These are phyloP conservation scores for Pseudois nayaur DNA, from an alignment of 2,113 vertebrate species.

Conservation along the genomic window DNA sequence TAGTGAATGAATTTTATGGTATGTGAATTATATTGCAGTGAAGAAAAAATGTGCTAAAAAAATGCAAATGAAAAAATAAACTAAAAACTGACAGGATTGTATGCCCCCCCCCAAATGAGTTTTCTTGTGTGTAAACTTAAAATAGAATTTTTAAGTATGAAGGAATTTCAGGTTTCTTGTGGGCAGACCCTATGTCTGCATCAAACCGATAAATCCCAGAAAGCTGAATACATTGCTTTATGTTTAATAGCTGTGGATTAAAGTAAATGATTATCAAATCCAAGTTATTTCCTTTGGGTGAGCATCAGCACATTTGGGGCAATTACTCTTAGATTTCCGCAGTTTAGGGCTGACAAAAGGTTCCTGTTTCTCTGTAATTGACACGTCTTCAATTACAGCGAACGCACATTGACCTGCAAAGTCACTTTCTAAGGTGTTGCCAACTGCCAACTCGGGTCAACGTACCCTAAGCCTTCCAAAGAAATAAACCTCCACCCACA, in stretches of 20 bases:
- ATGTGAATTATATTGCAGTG: background rate
- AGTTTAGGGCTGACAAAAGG: background rate
- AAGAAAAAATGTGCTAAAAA: background rate
- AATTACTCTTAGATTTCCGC: background rate
- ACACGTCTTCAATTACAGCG: background rate
- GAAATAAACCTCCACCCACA: background rate
- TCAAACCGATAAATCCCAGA: background rate
- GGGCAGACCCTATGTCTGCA: background rate
- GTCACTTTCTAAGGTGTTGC: background rate
- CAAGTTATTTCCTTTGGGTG: background rate
- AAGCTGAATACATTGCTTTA: background rate
- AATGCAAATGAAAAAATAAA: background rate
- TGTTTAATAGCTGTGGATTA: background rate
- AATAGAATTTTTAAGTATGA: background rate
- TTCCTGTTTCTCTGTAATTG: background rate
- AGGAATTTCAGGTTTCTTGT: background rate
- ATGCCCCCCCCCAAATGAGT: background rate
- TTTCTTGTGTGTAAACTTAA: background rate
- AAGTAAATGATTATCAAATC: background rate
- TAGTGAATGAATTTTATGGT: background rate
- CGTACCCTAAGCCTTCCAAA: background rate
- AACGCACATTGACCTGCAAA: background rate
- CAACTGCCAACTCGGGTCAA: background rate
- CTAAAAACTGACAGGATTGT: background rate
- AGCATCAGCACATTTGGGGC: background rate